Base-by-base conservation (phyloP, 1,140 invertebrate genomes). In the Heliothis virescens region DNA sequence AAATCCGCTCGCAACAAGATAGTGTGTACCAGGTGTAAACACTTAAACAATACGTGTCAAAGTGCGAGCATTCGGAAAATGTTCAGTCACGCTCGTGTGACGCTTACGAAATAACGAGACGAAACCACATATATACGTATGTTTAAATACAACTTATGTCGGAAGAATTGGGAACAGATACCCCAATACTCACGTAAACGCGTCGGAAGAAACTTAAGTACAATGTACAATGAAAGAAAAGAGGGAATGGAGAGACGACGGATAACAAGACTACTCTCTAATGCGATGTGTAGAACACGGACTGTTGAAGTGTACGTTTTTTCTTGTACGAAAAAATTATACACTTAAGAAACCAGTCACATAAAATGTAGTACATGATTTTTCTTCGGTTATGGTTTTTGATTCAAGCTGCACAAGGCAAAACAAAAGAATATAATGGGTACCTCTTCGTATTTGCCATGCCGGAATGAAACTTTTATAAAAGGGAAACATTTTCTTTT, bases 231-330 rank as follows among this genome's bases (percentile, higher is more conserved):
- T 29, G 18, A 21, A 16, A 67, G 48, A 15, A 62, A 16, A 12
- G 5, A 50, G 16, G 18, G 12, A 53, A n/a, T n/a, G 60, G n/a
- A 52, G 21, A 16, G 18, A 13, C 5, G 15, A 53, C 18, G 48
- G 67, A 71, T 71, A 69, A 71, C 67, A 53, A 71, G 67, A 71
- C 47, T 71, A n/a, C 48, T 69, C 48, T 69, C 29, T 65, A 65
- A 47, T 34, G 13, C 65, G 26, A 29, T 29, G 67, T 29, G 26
- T 15, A 53, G 67, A 26, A 29, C 13, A n/a, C 48, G 12, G 16
- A n/a, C 16, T 13, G 16, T 12, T 65, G 34, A 21, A 52, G 29
- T 26, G 48, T 26, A 50, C 18, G 7, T 65, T 65, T 47, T 63
- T n/a, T 9, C 3, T 16, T 1, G 34, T 41, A 41, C 34, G 1